A percentile compares a stretch with the other conserved stretches of the same genome.
Evolutionary conservation across 2,797 vertebrate species (phyloP).

Genomic region (Sebastiscus albofasciatus): DNA sequence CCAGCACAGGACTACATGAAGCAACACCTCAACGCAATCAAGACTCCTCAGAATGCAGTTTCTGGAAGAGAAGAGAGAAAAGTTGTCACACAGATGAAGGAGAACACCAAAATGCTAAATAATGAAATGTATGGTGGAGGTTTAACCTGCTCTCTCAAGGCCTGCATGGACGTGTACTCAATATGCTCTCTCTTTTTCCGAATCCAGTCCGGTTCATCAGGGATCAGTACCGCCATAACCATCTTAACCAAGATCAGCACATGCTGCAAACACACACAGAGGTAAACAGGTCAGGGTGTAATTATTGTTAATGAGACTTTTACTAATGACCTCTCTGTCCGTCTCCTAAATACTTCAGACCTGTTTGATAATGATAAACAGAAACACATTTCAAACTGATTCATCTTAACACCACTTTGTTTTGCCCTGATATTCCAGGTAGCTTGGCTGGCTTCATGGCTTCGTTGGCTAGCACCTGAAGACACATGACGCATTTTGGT

Average conservation of each 20-base stretch:
- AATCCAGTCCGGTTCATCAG: constrained; percentile 85
- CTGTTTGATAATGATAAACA: too few species aligned
- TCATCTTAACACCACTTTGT: too few species aligned
- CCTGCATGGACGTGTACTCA: constrained; percentile 82
- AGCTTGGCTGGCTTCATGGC: too few species aligned
- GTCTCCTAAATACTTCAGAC: too few species aligned
- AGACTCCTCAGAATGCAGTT: constrained; percentile 24
- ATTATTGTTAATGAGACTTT: neutral
- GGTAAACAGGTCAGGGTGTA: neutral
- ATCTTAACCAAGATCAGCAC: constrained; percentile 81
- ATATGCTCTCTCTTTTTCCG: constrained; percentile 79
- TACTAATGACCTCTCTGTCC: neutral
- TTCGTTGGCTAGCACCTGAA: too few species aligned
- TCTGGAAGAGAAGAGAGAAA: constrained; percentile 38
- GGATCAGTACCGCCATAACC: constrained; percentile 80
- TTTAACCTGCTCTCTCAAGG: constrained; percentile 79
- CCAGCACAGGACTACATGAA: neutral
- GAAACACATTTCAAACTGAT: too few species aligned
- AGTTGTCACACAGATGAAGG: neutral
- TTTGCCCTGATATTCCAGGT: too few species aligned
- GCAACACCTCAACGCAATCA: constrained; percentile 17
- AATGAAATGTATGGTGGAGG: too few species aligned
- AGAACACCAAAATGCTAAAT: neutral
- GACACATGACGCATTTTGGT: too few species aligned
- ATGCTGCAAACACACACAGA: constrained; percentile 72